Evolutionary conservation across 2,888 invertebrate genomes (phyloP).

Genomic region (Eupithecia insigniata): DNA sequence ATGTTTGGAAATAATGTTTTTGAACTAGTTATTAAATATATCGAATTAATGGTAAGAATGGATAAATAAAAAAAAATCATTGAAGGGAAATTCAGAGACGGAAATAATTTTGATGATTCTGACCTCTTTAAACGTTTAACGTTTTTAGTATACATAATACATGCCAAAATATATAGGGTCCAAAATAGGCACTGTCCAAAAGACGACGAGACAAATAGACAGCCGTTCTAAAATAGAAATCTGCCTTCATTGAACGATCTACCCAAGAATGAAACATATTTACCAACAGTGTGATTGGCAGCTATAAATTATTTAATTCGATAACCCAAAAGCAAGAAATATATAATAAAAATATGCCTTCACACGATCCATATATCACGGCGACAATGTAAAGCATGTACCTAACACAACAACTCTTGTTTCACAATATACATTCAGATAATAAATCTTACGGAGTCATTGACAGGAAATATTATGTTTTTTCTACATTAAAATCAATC

Average conservation of each 20-base stretch:
- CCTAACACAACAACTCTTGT: not conserved
- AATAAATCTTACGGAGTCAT: conserved; percentile 27
- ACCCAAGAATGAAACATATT: not conserved
- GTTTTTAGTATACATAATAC: no score
- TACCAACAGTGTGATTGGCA: not conserved
- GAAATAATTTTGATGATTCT: no score
- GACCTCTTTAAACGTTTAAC: no score
- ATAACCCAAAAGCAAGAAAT: not conserved
- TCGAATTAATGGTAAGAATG: no score
- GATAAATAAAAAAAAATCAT: no score
- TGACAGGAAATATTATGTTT: conserved; percentile 31
- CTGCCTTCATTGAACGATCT: not conserved
- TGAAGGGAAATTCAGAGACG: no score
- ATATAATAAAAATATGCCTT: not conserved
- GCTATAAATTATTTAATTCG: not conserved
- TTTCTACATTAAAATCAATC: conserved; percentile 31
- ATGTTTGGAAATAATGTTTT: no score
- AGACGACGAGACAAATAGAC: no score
- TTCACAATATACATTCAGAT: conserved; percentile 21
- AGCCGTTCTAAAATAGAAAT: no score
- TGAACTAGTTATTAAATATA: no score
- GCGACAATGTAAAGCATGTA: not conserved
- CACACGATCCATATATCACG: not conserved
- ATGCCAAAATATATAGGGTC: no score
- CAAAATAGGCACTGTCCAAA: no score